phyloP scores from a whole-genome alignment of 2,888 invertebrate genomes.

The Lochmaea capreae region DNA sequence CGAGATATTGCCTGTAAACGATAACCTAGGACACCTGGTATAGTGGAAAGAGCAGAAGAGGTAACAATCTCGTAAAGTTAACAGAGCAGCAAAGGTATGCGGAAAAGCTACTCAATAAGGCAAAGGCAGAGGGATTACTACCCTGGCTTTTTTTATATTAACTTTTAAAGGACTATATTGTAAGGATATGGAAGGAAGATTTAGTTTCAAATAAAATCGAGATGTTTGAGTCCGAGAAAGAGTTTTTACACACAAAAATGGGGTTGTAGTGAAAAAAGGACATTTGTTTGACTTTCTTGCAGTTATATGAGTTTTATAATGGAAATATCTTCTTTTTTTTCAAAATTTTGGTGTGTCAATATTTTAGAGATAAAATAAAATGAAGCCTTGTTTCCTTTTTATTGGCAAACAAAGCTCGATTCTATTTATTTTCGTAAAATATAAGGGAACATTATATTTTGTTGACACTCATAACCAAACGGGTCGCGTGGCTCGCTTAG shows the following conservation, averaged over 20 bases:
- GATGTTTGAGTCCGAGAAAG: too few species aligned
- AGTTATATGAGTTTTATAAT: not conserved
- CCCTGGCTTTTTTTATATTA: too few species aligned
- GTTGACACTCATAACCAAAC: not conserved
- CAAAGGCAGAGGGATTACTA: too few species aligned
- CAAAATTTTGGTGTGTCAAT: slow-evolving; percentile 17
- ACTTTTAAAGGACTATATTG: too few species aligned
- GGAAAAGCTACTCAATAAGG: too few species aligned
- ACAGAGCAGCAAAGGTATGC: too few species aligned
- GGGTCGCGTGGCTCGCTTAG: not conserved
- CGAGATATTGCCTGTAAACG: too few species aligned
- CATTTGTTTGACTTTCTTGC: not conserved
- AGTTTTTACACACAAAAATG: not conserved
- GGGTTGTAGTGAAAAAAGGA: not conserved
- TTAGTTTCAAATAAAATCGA: too few species aligned
- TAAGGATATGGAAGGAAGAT: too few species aligned
- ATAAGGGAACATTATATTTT: not conserved
- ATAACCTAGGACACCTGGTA: too few species aligned
- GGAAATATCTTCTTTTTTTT: not conserved
- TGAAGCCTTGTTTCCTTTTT: slow-evolving; percentile 37
- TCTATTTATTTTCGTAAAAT: not conserved
- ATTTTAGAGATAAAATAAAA: slow-evolving; percentile 25
- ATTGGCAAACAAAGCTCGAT: slow-evolving; percentile 35
- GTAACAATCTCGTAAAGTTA: too few species aligned
- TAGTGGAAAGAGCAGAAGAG: too few species aligned